phyloP scores from a whole-genome alignment of 2,888 invertebrate species.

The Lepidocyrtoides sp. region DNA sequence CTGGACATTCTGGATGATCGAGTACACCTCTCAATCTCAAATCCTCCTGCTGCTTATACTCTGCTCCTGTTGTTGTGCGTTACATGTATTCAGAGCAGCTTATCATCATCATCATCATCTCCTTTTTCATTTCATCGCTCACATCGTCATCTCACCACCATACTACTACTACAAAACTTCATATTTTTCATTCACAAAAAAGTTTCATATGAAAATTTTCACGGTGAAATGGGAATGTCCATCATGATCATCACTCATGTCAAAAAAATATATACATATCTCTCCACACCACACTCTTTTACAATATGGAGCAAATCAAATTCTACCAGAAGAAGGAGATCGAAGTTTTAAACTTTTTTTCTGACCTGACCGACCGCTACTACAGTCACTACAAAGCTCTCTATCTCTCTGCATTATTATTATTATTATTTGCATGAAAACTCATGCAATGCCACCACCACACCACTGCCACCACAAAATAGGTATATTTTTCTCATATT shows the following conservation, averaged over 20 bases:
- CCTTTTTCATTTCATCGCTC: not conserved
- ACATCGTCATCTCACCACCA: not conserved
- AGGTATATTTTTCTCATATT: not conserved
- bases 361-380: too few relatives aligned
- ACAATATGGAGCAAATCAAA: not conserved
- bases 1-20: constrained; percentile 54
- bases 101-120: not conserved
- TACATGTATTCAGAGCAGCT: too few relatives aligned
- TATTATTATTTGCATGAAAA: not conserved
- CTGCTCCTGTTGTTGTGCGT: too few relatives aligned
- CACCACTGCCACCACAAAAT: not conserved
- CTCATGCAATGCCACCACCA: too few relatives aligned
- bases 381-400: not conserved
- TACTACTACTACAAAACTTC: not conserved
- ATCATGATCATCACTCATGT: constrained; percentile 28
- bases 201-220: constrained; percentile 24
- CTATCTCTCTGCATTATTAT: not conserved
- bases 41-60: constrained; percentile 13
- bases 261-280: not conserved
- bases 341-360: not conserved
- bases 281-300: not conserved
- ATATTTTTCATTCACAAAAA: constrained; percentile 39
- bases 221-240: constrained; percentile 30
- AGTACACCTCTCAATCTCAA: constrained; percentile 53
- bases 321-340: too few relatives aligned